Evolutionary conservation across 2,797 vertebrate genomes (phyloP).

Genomic region (Sylvilagus floridanus): DNA sequence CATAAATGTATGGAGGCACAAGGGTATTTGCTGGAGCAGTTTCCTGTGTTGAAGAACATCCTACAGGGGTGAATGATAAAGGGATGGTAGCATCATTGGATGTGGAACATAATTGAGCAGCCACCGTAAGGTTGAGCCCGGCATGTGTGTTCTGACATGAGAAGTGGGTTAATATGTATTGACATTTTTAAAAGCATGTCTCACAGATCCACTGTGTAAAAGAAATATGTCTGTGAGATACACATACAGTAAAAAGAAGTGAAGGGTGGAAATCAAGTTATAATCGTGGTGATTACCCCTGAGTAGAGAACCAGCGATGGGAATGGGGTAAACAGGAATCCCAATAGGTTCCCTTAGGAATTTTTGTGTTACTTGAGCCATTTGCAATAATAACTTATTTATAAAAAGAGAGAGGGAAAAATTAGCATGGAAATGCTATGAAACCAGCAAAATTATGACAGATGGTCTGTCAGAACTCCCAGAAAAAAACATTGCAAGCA

Average conservation of each 20-base stretch:
- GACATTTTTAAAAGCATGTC: neutral
- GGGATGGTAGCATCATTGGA: neutral
- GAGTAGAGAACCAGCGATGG: neutral
- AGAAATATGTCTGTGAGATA: neutral
- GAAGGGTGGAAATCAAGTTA: neutral
- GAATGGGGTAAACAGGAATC: neutral
- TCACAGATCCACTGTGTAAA: neutral
- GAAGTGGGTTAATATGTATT: neutral
- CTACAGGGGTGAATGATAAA: neutral
- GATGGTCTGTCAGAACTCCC: slow-evolving; percentile 77
- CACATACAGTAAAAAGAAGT: neutral
- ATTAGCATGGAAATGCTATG: slow-evolving; percentile 34
- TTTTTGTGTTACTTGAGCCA: neutral
- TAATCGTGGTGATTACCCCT: neutral
- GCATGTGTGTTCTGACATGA: neutral
- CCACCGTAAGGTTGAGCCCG: neutral
- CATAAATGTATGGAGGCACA: neutral
- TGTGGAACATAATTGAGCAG: neutral
- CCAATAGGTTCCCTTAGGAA: neutral
- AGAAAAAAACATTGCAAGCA: neutral
- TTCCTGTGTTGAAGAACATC: neutral
- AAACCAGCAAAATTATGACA: slow-evolving; percentile 72
- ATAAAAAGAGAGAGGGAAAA: slow-evolving; percentile 13
- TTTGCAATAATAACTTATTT: slow-evolving; percentile 59
- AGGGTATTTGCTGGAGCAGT: neutral